Evolutionary conservation across 2,113 vertebrate species (phyloP).

Genomic region (Centrocercus urophasianus): DNA sequence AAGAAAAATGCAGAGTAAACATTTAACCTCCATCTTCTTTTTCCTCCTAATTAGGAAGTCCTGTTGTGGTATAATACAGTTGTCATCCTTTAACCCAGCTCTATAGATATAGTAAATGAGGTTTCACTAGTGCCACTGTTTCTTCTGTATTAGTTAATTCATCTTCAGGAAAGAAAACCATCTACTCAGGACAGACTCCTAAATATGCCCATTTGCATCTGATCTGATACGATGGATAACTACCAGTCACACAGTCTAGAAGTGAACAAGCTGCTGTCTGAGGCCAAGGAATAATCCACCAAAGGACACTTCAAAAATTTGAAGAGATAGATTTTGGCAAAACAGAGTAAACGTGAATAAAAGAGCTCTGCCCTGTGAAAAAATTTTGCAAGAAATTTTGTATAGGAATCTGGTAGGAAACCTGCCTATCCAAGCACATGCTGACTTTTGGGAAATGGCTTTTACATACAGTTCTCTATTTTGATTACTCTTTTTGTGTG

Average conservation of each 20-base stretch:
- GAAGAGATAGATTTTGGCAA: not conserved
- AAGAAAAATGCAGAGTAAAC: slow-evolving; percentile 37
- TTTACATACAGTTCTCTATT: not conserved
- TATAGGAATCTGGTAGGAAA: not conserved
- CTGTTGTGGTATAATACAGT: not conserved
- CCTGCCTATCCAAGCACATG: not conserved
- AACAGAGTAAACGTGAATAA: not conserved
- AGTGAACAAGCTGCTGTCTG: not conserved
- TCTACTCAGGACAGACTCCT: not conserved
- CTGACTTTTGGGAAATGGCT: not conserved
- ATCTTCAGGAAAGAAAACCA: not conserved
- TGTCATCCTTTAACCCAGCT: not conserved
- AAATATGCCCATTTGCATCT: not conserved
- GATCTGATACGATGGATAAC: not conserved
- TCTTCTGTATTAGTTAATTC: not conserved
- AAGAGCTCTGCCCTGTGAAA: not conserved
- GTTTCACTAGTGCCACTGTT: not conserved
- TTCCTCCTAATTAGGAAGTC: not conserved
- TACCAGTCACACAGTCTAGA: not conserved
- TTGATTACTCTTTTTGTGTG: not conserved
- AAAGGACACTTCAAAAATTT: not conserved
- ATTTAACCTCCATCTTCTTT: not conserved
- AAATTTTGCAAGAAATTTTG: not conserved
- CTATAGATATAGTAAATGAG: not conserved
- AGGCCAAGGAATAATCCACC: not conserved